Conservation (phyloP, 2,888 invertebrate species). For the Flexamia atlantica region DNA sequence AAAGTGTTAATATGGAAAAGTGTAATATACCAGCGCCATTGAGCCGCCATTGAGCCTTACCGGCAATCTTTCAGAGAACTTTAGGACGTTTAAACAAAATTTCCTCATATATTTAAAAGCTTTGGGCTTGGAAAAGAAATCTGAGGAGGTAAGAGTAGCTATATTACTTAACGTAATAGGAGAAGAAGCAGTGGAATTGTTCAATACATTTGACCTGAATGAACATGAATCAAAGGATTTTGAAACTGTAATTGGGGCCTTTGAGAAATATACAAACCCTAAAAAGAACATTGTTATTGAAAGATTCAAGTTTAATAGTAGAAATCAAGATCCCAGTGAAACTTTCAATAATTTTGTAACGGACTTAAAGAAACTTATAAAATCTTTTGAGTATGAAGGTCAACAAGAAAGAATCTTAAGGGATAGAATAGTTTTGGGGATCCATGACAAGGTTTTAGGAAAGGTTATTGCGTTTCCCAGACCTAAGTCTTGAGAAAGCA, state of each 20-base stretch:
- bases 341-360: slow-evolving; percentile 35
- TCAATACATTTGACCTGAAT: background rate
- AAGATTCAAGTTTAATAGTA: background rate
- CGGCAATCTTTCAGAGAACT: background rate
- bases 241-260: background rate
- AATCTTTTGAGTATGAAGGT: slow-evolving; percentile 1
- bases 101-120: background rate
- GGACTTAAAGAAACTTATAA: background rate
- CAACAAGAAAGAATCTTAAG: background rate
- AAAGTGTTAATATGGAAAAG: background rate
- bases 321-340: background rate
- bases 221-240: background rate
- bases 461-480: background rate
- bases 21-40: background rate
- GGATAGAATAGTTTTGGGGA: background rate
- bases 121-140: background rate
- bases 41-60: background rate
- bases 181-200: background rate
- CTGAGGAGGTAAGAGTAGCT: background rate
- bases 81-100: background rate
- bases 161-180: background rate
- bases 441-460: background rate
- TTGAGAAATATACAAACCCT: slow-evolving; percentile 30
- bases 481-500: background rate
- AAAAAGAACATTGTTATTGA: slow-evolving; percentile 24